phyloP scores from a whole-genome alignment of 2,113 vertebrate species.

The Strix uralensis region DNA sequence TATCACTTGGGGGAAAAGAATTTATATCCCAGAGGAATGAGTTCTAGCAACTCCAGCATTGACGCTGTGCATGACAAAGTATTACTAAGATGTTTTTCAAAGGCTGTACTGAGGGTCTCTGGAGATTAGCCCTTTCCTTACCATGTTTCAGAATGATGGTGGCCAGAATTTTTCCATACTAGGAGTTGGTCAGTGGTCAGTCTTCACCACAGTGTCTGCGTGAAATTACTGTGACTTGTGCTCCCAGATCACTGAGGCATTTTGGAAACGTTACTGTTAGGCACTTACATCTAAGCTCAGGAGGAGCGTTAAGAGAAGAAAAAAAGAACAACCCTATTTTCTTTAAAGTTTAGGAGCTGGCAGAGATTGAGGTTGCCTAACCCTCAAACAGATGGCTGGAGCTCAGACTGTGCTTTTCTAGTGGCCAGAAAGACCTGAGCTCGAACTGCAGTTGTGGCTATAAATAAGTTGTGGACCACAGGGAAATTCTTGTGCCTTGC shows the following conservation, averaged over 20 bases:
- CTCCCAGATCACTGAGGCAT: background rate
- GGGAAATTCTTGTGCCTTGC: background rate
- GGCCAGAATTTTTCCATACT: conserved; percentile 10
- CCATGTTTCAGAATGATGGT: background rate
- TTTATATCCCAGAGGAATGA: conserved; percentile 18
- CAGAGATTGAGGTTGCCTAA: background rate
- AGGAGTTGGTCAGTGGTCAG: background rate
- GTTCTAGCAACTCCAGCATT: background rate
- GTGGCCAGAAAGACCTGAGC: conserved; percentile 1
- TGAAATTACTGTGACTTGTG: conserved; percentile 2
- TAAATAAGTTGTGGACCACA: background rate
- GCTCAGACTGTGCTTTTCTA: background rate
- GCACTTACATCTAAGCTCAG: background rate
- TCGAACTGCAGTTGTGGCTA: background rate
- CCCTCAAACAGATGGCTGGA: background rate
- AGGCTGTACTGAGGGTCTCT: background rate
- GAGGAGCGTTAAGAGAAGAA: background rate
- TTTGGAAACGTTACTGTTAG: conserved; percentile 2
- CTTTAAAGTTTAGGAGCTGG: background rate
- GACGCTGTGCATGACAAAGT: background rate
- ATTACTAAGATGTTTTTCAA: conserved; percentile 49
- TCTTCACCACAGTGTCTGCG: background rate
- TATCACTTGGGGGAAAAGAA: background rate
- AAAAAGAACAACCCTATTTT: background rate
- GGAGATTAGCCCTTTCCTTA: background rate